Evolutionary conservation across 2,113 vertebrate species (phyloP).

Genomic region (Ailurus styani): DNA sequence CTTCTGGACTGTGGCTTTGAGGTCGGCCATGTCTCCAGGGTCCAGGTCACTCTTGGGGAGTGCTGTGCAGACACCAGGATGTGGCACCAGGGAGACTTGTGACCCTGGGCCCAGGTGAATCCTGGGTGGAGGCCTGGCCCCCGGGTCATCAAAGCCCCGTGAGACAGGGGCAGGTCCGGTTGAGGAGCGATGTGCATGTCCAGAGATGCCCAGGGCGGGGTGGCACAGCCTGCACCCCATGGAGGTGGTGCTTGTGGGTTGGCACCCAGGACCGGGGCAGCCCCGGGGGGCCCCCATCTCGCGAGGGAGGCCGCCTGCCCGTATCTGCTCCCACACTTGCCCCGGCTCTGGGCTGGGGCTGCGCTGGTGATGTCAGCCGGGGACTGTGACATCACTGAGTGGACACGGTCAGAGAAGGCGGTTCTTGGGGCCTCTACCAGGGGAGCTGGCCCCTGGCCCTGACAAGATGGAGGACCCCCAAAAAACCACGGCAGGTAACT

Average conservation of each 20-base stretch:
- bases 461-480: slow-evolving; percentile 35
- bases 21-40: not conserved
- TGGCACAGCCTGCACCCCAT: too few species aligned
- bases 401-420: not conserved
- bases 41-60: too few species aligned
- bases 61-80: accelerated
- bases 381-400: slow-evolving; percentile 70
- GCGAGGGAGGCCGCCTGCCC: too few species aligned
- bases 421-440: not conserved
- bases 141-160: not conserved
- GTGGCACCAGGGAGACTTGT: not conserved
- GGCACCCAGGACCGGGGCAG: accelerated
- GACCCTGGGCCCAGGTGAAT: not conserved
- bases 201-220: not conserved
- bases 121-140: not conserved
- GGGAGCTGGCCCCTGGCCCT: not conserved
- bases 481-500: slow-evolving; percentile 47
- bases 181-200: not conserved
- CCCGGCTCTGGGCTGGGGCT: not conserved
- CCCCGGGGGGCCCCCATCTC: accelerated
- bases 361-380: slow-evolving; percentile 47
- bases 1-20: not conserved
- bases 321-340: not conserved
- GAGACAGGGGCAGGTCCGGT: not conserved
- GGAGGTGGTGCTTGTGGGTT: not conserved